Percentiles rank a stretch among this genome's conserved stretches.
These are phyloP conservation scores for Poecilus cupreus DNA, from an alignment of 2,888 invertebrate species.

Conservation along the genomic window DNA sequence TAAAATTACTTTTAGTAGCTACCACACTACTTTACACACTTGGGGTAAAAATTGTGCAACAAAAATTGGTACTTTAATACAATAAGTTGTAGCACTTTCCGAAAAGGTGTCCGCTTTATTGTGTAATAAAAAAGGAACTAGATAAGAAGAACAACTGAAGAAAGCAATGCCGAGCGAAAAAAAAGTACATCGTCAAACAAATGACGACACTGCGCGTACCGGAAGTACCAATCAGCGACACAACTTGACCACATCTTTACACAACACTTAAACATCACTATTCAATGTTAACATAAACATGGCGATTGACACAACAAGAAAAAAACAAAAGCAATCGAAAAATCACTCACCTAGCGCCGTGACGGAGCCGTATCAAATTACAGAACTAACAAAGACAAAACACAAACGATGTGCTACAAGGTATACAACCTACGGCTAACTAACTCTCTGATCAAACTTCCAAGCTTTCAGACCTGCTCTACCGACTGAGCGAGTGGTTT, in stretches of 20 bases:
- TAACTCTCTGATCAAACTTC: background rate
- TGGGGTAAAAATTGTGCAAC: too few species aligned
- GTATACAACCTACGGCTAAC: slow-evolving; percentile 48
- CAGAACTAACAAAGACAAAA: slow-evolving; percentile 64
- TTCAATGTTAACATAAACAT: background rate
- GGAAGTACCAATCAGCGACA: background rate
- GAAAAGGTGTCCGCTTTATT: too few species aligned
- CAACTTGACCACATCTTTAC: background rate
- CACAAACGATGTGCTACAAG: slow-evolving; percentile 57
- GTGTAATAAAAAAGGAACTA: too few species aligned
- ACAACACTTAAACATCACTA: background rate
- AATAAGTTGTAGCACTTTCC: too few species aligned
- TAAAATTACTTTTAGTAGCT: too few species aligned
- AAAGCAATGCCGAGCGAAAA: too few species aligned
- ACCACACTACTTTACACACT: too few species aligned
- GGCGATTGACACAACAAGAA: background rate
- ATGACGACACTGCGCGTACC: background rate
- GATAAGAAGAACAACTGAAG: too few species aligned
- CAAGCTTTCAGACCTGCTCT: slow-evolving; percentile 61
- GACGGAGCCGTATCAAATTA: slow-evolving; percentile 62
- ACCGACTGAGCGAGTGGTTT: slow-evolving; percentile 64
- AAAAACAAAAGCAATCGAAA: slow-evolving; percentile 30
- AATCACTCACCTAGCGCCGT: slow-evolving; percentile 71
- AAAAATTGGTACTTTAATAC: too few species aligned
- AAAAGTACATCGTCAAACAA: background rate